Base-by-base conservation (phyloP, 2,888 invertebrate genomes). In the Sarcophaga variegata region DNA sequence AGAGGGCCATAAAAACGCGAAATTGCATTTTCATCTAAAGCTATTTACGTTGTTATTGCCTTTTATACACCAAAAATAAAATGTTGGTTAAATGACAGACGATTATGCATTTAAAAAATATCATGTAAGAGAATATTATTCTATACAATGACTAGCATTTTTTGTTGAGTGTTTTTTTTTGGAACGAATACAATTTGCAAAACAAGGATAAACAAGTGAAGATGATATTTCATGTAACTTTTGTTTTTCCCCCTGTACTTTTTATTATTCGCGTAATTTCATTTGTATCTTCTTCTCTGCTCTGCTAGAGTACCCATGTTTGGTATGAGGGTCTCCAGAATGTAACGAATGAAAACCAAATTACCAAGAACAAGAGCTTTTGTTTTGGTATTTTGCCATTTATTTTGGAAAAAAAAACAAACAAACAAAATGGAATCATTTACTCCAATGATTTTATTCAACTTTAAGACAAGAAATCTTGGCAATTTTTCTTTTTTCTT, bases 1-100 rank as follows among this genome's bases (percentile, higher is more conserved):
- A 71, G 59, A 83, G 84, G 66, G 78, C 62, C 84, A 84, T 87
- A 87, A 87, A 87, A 87, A 76, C 81, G 87, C 87, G 87, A 79
- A 81, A 87, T 84, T 79, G 81, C 63, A 79, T 84, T 84, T 84
- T 82, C 79, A 79, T 79, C 81, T 81, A 69, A 87, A 87, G 78
- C 77, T 78, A 62, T 78, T 66, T 83, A 60, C 63, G 54, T 20
- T 76, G 59, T 83, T 72, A 63, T 76, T 82, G 67, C 76, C 12
- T 54, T 67, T 45, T 49, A 6, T 72, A 76, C 81, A 79, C 82
- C 66, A 60, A 67, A 10, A 27, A 6, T 4, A 62, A 77, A 63
- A 49, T 37, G 63, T 79, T 75, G 0, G 14, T 71, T 54, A 54
- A 54, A 54, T 54, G 25, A 6, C 37, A 37, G 1, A 6, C 6